Percentiles rank a stretch among this genome's conserved stretches.
Conservation (phyloP, 2,797 vertebrate genomes). For the Leucoraja ocellata region DNA sequence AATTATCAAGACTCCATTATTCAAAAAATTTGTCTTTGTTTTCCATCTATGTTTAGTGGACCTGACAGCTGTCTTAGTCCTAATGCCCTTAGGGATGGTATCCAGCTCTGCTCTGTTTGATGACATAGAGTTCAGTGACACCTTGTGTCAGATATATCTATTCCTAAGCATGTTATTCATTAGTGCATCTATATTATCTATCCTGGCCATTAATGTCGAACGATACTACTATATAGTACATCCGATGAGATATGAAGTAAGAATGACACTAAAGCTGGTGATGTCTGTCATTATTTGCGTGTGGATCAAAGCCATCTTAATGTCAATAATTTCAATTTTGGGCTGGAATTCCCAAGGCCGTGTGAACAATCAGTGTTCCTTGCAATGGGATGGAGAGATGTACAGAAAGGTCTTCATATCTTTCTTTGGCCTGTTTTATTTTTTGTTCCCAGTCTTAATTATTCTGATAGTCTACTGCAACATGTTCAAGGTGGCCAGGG, state of each 20-base stretch:
- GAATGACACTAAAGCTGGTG: conserved; percentile 84
- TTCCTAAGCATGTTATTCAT: conserved; percentile 87
- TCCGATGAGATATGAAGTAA: conserved; percentile 93
- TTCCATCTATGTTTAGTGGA: conserved; percentile 96
- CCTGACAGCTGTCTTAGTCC: conserved; percentile 80
- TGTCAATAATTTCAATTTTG: conserved; percentile 78
- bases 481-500: conserved; percentile 93
- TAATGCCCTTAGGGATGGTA: conserved; percentile 92
- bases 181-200: conserved; percentile 87
- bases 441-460: conserved; percentile 80
- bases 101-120: conserved; percentile 67
- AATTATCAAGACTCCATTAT: conserved; percentile 78
- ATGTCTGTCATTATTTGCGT: conserved; percentile 77
- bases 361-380: conserved; percentile 67
- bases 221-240: conserved; percentile 94
- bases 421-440: conserved; percentile 83
- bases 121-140: conserved; percentile 69
- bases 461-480: conserved; percentile 92
- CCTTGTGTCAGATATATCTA: conserved; percentile 80
- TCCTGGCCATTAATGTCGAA: conserved; percentile 93
- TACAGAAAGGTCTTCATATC: conserved; percentile 80
- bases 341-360: conserved; percentile 70
- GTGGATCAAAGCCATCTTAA: conserved; percentile 86
- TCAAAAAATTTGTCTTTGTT: conserved; percentile 90
- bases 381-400: conserved; percentile 75